A percentile compares a stretch with the other conserved stretches of the same genome.
These are phyloP conservation scores for Imbricaverruca yamaguchii DNA, from an alignment of 2,888 invertebrate genomes.

Conservation along the genomic window DNA sequence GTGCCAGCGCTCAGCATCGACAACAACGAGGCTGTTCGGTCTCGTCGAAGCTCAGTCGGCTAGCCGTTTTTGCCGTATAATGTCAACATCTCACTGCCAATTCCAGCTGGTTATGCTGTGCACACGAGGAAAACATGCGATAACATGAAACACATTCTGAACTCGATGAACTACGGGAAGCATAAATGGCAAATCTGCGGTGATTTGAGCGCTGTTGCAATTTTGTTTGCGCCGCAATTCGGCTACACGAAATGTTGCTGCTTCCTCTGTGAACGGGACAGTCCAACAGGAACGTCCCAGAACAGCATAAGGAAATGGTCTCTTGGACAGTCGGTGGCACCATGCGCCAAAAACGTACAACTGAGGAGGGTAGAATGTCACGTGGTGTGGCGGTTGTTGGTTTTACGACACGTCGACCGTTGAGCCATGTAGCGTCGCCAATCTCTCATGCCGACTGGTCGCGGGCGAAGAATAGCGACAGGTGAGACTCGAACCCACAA, in stretches of 20 bases:
- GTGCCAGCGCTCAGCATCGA: not conserved
- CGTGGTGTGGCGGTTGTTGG: too few species aligned
- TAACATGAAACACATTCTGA: slow-evolving; percentile 2
- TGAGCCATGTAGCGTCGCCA: too few species aligned
- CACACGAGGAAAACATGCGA: not conserved
- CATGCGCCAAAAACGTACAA: too few species aligned
- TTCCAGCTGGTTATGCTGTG: not conserved
- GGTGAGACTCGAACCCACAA: too few species aligned
- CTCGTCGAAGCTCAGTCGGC: not conserved
- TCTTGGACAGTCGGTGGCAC: not conserved
- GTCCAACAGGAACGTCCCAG: not conserved
- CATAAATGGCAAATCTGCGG: not conserved
- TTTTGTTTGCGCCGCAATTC: not conserved
- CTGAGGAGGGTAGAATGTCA: too few species aligned
- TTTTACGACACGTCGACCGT: too few species aligned
- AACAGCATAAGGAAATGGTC: not conserved
- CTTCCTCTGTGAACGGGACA: slow-evolving; percentile 21
- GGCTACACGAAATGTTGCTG: not conserved
- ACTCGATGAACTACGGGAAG: not conserved
- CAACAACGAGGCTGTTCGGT: not conserved
- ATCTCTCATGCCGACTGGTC: too few species aligned
- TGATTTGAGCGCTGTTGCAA: not conserved
- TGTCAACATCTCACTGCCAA: not conserved
- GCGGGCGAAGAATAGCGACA: too few species aligned
- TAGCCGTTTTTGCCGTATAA: not conserved